Evolutionary conservation across 2,888 invertebrate genomes (phyloP), one percentile per base, ranked within the genome.

Genomic region (Synergus gifuensis): DNA sequence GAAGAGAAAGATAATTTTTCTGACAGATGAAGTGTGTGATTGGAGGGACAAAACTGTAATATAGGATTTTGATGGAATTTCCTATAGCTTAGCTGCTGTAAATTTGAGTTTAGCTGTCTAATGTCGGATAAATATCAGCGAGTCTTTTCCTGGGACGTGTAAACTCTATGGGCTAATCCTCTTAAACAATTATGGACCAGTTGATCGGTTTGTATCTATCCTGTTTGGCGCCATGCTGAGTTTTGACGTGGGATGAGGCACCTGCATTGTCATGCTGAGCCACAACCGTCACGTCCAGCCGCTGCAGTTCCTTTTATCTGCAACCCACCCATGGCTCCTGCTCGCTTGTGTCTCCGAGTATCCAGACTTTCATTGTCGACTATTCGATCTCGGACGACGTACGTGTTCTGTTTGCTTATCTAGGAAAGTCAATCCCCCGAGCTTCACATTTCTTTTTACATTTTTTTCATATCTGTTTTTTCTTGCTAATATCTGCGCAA

Each of bases 171-270:
- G 83, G 81, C 80, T 89, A 89, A 90, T 90, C 90, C 90, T 83
- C 88, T 89, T 89, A 90, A 91, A 91, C 90, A 91, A 91, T 91
- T 90, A 90, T 86, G 82, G 86, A 86, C 87, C 86, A 86, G 87
- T 88, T 86, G 89, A 88, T 87, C 87, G 87, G 83, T 82, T 84
- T 83, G 86, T 86, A 85, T 83, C 83, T 85, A 87, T 88, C 88
- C 87, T 83, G 83, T 83, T 85, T 85, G 91, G 90, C 90, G 89
- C 89, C 92, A 92, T 87, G 92, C 92, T 92, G 92, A 86, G 92
- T 91, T 92, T 91, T 91, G 92, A 92, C 92, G 89, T 92, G 87
- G 91, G 91, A 92, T 91, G 90, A 91, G 90, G 90, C 91, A 92
- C 91, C 92, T 92, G 92, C 92, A 92, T 91, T 92, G 92, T 92